Percentiles rank a stretch among this genome's conserved stretches.
These are phyloP conservation scores for Gymnarchus niloticus DNA, from an alignment of 2,113 vertebrate genomes.

Conservation along the genomic window DNA sequence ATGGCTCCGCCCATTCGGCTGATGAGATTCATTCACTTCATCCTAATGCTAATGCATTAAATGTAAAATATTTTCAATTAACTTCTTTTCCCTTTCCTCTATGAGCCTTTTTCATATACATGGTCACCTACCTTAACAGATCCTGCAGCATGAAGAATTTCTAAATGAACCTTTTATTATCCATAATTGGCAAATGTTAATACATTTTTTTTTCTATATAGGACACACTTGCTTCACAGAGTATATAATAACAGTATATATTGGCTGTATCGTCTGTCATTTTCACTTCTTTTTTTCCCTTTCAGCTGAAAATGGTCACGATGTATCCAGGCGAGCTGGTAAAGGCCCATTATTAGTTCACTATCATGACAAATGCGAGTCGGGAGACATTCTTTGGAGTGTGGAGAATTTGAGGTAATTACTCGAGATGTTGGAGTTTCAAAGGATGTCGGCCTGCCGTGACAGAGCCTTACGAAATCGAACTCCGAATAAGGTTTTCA, in stretches of 20 bases:
- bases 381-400: neutral
- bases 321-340: neutral
- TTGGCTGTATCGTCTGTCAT: neutral
- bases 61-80: neutral
- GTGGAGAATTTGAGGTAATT: constrained; percentile 21
- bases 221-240: neutral
- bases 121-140: neutral
- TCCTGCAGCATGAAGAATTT: neutral
- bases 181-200: neutral
- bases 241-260: neutral
- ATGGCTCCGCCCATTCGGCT: neutral
- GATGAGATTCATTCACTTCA: neutral
- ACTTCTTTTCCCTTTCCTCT: neutral
- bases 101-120: neutral
- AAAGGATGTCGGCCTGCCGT: neutral
- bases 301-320: constrained; percentile 9
- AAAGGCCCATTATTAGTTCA: constrained; percentile 1
- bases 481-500: constrained; percentile 24
- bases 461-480: neutral
- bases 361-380: constrained; percentile 9
- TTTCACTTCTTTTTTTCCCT: neutral
- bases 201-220: neutral
- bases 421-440: constrained; percentile 11
- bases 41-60: neutral
- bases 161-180: constrained; percentile 9